Evolutionary conservation across 2,113 vertebrate genomes (phyloP).

Genomic region (Lepisosteus oculatus): DNA sequence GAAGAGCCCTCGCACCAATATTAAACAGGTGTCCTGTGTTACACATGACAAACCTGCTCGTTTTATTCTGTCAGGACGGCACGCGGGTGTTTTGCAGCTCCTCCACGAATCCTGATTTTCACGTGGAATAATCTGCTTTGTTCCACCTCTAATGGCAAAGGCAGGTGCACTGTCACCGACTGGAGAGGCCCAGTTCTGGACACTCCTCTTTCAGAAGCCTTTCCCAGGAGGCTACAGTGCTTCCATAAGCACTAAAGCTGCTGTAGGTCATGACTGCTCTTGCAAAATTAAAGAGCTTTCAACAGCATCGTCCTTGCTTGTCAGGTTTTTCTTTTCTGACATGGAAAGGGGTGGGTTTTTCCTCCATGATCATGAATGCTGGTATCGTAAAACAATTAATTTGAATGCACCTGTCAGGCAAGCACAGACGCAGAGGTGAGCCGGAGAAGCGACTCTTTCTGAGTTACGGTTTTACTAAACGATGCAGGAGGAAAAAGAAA

Average conservation of each 20-base stretch:
- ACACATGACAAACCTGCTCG: neutral
- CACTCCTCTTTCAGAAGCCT: too few relatives aligned
- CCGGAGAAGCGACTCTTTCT: too few relatives aligned
- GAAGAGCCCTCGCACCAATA: too few relatives aligned
- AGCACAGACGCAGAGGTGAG: too few relatives aligned
- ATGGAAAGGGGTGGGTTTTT: neutral
- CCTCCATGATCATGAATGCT: neutral
- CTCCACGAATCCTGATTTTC: neutral
- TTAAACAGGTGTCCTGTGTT: neutral
- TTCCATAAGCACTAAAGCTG: neutral
- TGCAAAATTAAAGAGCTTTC: neutral
- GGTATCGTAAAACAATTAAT: too few relatives aligned
- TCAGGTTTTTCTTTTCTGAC: neutral
- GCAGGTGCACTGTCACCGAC: neutral
- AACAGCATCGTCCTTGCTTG: neutral
- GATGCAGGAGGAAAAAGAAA: too few relatives aligned
- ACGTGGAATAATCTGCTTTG: slow-evolving; percentile 4
- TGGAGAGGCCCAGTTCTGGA: too few relatives aligned
- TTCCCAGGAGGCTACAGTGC: neutral
- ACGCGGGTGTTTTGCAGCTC: too few relatives aligned
- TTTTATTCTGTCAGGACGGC: too few relatives aligned
- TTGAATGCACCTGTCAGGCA: too few relatives aligned
- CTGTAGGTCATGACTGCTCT: neutral
- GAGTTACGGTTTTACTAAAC: too few relatives aligned
- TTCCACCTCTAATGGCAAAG: slow-evolving; percentile 1